Base-by-base conservation (phyloP, 2,888 invertebrate genomes). In the Schizotus pectinicornis region DNA sequence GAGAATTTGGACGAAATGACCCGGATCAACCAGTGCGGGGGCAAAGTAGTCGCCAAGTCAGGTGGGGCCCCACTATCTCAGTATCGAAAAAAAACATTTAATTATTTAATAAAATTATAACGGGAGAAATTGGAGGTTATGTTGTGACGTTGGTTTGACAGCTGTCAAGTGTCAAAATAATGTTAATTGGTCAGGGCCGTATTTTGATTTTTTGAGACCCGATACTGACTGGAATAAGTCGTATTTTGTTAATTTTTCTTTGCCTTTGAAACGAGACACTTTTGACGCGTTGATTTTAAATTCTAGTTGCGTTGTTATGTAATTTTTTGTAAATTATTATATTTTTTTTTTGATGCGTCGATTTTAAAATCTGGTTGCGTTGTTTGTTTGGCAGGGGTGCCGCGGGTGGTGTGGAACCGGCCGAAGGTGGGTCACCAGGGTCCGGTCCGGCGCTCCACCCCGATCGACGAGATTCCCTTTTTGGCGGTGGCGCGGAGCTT, bases 391-490 rank as follows among this genome's bases (percentile, higher is more conserved):
- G 52, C 39, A 78, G 98, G 98, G 1, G 96, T 98, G 0, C 94
- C 95, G 0, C 84, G 98, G 37, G 98, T 99, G 0, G 98, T 99
- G 0, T 98, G 98, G 98, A 95, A 95, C 79, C 85, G 98, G 68
- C 96, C 97, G 0, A 83, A 91, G 32, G 84, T 89, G 35, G 93
- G 94, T 7, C 89, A 90, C 74, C 86, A 87, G 72, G 96, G 96
- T 0, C 96, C 96, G 0, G 91, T 96, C 7, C 84, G 94, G 47
- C 87, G 95, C 65, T 94, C 92, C 42, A 96, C 96, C 0, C 90
- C 89, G 0, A 93, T 94, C 73, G 95, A 96, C 78, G 94, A 94
- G 79, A 95, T 97, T 71, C 96, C 97, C 0, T 97, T 97, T 76
- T 81, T 99, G 64, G 98, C 98, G 1, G 97, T 99, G 8, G 98